A percentile compares a stretch with the other conserved stretches of the same genome.
Conservation (phyloP, 1,140 invertebrate genomes). For the Cyclargus thomasi region DNA sequence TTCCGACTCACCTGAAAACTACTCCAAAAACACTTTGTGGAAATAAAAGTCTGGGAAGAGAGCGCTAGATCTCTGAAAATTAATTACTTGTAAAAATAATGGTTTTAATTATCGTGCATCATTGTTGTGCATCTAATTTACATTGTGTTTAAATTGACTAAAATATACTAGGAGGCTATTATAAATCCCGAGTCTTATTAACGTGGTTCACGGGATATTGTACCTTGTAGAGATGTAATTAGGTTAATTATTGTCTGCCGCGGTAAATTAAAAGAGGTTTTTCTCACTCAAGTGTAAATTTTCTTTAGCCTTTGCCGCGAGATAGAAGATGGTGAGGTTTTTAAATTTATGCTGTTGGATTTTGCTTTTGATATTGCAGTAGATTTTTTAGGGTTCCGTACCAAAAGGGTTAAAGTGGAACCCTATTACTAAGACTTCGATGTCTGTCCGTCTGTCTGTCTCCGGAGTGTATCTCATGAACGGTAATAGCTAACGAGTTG, state of each 20-base stretch:
- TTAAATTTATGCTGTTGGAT: background rate
- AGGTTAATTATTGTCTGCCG: slow-evolving; percentile 23
- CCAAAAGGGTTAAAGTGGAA: too few species aligned
- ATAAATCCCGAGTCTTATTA: slow-evolving; percentile 26
- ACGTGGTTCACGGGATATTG: slow-evolving; percentile 19
- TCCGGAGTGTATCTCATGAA: too few species aligned
- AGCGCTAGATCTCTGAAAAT: background rate
- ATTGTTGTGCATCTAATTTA: slow-evolving; percentile 6
- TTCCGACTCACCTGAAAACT: background rate
- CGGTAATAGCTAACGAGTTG: too few species aligned
- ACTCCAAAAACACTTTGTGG: background rate
- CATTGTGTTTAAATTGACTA: slow-evolving; percentile 39
- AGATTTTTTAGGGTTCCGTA: too few species aligned
- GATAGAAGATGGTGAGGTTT: background rate
- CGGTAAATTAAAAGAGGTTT: slow-evolving; percentile 29
- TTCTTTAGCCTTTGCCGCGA: slow-evolving; percentile 17
- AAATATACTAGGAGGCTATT: slow-evolving; percentile 38
- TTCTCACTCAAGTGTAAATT: slow-evolving; percentile 40
- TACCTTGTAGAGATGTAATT: slow-evolving; percentile 21
- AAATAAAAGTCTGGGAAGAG: background rate
- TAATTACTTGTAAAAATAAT: background rate
- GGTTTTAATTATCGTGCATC: slow-evolving; percentile 6
- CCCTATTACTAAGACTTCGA: too few species aligned
- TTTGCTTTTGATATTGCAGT: too few species aligned
- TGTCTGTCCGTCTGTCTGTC: too few species aligned